Base-by-base conservation (phyloP, 2,113 vertebrate species). In the Hyaena hyaena region DNA sequence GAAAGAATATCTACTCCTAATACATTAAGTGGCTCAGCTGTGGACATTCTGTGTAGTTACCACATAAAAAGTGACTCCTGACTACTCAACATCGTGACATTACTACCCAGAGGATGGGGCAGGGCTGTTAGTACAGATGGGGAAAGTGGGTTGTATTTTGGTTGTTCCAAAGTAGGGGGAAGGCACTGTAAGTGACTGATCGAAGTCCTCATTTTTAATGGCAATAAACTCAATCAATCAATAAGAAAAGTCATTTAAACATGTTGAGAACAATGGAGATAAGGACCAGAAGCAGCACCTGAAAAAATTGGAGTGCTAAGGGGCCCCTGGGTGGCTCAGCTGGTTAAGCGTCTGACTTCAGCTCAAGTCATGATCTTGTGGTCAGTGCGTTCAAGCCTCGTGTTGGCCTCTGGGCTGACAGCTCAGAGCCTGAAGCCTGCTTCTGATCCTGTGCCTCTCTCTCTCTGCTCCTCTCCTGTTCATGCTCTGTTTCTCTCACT, bases 51-150 rank as follows among this genome's bases (percentile, higher is more conserved):
- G 50, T 5, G 1, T 2, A 33, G 71, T 14, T 84, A 35, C 17
- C 48, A 8, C 16, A 53, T 45, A n/a, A 91, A 71, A 10, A 28
- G n/a, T 50, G 79, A 48, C n/a, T 15, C 58, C 15, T 4, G 39
- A n/a, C 87, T 35, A 68, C 50, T 4, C 53, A 35, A 43, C 19
- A 24, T 8, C 28, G 10, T 3, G 19, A 14, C 23, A 10, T 45
- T 33, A 31, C 73, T 19, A 2, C 19, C 31, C 21, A 9, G 50
- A 71, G 31, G 35, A 28, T 1, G 31, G 7, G 31, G 79, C 28
- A 19, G 33, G 21, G 2, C 33, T 35, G 2, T 0, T 10, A 10
- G 10, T 5, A 0, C 1, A 31, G n/a, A 43, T 39, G 24, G 28
- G 8, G 5, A 39, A 3, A 8, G 2, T 33, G 53, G 31, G 17